Evolutionary conservation across 2,113 vertebrate species (phyloP).

Genomic region (Peromyscus californicus): DNA sequence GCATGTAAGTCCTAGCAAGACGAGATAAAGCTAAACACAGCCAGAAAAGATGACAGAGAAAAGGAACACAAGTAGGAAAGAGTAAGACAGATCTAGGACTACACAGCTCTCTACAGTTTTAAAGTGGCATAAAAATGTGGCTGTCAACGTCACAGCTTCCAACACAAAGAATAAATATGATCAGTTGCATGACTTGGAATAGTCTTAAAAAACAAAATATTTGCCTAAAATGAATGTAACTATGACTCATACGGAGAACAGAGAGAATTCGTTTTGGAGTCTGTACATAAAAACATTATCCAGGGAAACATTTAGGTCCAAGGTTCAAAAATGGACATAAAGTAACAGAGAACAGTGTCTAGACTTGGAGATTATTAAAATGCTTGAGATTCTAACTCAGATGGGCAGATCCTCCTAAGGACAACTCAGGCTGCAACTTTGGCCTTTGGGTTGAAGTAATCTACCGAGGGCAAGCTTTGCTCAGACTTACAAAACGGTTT

Average conservation of each 20-base stretch:
- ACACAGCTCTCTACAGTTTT: background rate
- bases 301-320: background rate
- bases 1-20: background rate
- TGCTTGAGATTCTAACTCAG: background rate
- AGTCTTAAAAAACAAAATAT: constrained; percentile 7
- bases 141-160: background rate
- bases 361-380: background rate
- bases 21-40: background rate
- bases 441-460: background rate
- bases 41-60: background rate
- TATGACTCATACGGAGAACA: background rate
- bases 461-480: background rate
- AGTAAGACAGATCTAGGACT: background rate
- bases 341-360: background rate
- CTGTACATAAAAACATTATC: background rate
- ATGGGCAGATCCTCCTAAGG: accelerated
- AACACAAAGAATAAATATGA: background rate
- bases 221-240: constrained; percentile 23
- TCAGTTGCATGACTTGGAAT: background rate
- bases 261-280: background rate
- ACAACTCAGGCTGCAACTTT: accelerated
- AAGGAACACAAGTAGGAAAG: constrained; percentile 25
- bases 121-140: background rate
- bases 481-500: background rate
- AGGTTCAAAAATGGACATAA: background rate